phyloP scores from a whole-genome alignment of 2,888 invertebrate species.

The Blera fallax region DNA sequence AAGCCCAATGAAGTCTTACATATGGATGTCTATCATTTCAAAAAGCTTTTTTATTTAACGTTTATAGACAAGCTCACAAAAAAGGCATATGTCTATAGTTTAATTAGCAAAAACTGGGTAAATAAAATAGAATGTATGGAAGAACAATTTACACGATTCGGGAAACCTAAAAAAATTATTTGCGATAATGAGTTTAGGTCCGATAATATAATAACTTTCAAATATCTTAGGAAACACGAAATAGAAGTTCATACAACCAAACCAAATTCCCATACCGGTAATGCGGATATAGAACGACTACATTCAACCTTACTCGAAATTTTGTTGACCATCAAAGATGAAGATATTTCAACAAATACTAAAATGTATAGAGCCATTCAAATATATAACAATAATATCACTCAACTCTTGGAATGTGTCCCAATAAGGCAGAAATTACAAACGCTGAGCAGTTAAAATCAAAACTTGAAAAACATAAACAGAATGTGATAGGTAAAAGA shows the following conservation, averaged over 20 bases:
- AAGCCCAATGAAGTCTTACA: not conserved
- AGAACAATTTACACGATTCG: not conserved
- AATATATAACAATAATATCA: not conserved
- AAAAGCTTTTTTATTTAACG: no score
- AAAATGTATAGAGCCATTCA: not conserved
- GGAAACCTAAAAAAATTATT: slow-evolving; percentile 13
- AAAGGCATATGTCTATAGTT: slow-evolving; percentile 8
- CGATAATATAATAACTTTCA: slow-evolving; percentile 2
- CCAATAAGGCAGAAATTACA: not conserved
- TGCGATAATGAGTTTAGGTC: not conserved
- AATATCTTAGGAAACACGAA: not conserved
- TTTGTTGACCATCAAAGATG: not conserved
- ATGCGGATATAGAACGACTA: not conserved
- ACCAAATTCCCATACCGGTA: no score
- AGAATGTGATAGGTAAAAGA: slow-evolving; percentile 2
- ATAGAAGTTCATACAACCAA: no score
- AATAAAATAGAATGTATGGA: not conserved
- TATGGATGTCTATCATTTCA: not conserved
- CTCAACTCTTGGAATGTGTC: not conserved
- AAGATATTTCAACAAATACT: not conserved
- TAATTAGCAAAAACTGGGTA: not conserved
- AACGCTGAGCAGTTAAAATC: not conserved
- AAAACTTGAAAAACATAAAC: not conserved
- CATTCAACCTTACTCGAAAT: not conserved
- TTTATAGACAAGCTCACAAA: not conserved